Evolutionary conservation across 2,113 vertebrate species (phyloP).

Genomic region (Sylvietta virens): DNA sequence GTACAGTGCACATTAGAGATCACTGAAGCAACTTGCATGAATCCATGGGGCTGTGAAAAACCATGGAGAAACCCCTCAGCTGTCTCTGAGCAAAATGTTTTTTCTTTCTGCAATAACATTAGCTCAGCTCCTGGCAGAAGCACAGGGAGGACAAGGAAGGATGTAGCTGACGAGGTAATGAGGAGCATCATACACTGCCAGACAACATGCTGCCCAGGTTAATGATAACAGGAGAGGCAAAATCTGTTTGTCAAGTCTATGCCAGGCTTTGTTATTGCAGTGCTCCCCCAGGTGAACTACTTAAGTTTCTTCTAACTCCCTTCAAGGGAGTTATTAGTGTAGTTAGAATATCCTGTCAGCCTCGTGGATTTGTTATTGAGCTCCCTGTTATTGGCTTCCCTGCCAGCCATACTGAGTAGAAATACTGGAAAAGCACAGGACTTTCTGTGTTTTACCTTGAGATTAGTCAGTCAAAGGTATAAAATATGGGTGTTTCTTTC

Average conservation of each 20-base stretch:
- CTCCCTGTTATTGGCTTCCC: neutral
- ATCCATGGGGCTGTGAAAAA: neutral
- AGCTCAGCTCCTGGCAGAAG: neutral
- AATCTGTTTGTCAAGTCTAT: neutral
- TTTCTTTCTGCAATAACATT: neutral
- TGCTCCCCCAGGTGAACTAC: neutral
- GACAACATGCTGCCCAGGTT: neutral
- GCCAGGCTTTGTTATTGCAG: neutral
- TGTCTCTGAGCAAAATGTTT: neutral
- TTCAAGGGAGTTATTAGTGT: neutral
- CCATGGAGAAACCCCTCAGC: neutral
- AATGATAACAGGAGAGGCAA: neutral
- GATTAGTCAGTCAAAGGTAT: neutral
- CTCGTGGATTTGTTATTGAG: neutral
- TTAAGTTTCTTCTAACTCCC: neutral
- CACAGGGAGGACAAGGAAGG: neutral
- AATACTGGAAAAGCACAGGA: neutral
- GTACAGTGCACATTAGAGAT: neutral
- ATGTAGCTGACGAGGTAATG: neutral
- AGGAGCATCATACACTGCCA: neutral
- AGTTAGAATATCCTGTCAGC: neutral
- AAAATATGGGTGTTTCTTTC: neutral
- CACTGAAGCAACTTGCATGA: neutral
- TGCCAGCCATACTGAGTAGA: neutral
- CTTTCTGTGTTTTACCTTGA: neutral